Evolutionary conservation across 2,888 invertebrate species (phyloP).

Genomic region (Polietes domitor): DNA sequence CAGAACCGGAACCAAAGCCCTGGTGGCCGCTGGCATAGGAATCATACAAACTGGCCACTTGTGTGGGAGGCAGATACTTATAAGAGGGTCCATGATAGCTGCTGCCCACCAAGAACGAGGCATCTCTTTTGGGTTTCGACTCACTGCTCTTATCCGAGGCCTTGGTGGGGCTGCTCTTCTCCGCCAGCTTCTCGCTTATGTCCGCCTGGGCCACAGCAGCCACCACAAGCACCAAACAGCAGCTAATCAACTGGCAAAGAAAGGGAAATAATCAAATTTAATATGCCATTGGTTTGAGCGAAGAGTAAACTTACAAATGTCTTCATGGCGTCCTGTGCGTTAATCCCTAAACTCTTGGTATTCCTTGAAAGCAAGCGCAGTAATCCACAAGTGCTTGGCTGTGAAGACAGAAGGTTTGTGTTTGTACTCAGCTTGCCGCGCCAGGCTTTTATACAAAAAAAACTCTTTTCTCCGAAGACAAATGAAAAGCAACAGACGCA

Average conservation of each 20-base stretch:
- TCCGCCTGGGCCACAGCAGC: slow-evolving; percentile 47
- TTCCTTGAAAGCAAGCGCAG: slow-evolving; percentile 25
- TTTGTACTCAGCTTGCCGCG: slow-evolving; percentile 69
- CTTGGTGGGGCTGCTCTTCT: slow-evolving; percentile 1
- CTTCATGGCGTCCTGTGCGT: slow-evolving; percentile 51
- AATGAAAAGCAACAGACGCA: neutral
- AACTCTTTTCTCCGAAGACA: neutral
- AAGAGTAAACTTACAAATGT: slow-evolving; percentile 55
- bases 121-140: slow-evolving; percentile 74
- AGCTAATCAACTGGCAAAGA: slow-evolving; percentile 41
- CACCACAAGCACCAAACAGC: slow-evolving; percentile 43
- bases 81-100: slow-evolving; percentile 76
- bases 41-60: slow-evolving; percentile 34
- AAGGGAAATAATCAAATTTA: neutral
- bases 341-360: slow-evolving; percentile 11
- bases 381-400: slow-evolving; percentile 68
- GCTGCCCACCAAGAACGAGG: slow-evolving; percentile 69
- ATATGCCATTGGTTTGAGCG: neutral
- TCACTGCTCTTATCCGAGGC: slow-evolving; percentile 37
- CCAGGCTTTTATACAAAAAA: slow-evolving; percentile 73
- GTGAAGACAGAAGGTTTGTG: slow-evolving; percentile 69
- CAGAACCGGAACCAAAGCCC: slow-evolving; percentile 38
- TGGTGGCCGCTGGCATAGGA: slow-evolving; percentile 51
- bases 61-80: slow-evolving; percentile 74
- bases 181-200: slow-evolving; percentile 48